Percentiles rank a stretch among this genome's conserved stretches.
Conservation (phyloP, 2,888 invertebrate genomes). For the Eledona agricola region DNA sequence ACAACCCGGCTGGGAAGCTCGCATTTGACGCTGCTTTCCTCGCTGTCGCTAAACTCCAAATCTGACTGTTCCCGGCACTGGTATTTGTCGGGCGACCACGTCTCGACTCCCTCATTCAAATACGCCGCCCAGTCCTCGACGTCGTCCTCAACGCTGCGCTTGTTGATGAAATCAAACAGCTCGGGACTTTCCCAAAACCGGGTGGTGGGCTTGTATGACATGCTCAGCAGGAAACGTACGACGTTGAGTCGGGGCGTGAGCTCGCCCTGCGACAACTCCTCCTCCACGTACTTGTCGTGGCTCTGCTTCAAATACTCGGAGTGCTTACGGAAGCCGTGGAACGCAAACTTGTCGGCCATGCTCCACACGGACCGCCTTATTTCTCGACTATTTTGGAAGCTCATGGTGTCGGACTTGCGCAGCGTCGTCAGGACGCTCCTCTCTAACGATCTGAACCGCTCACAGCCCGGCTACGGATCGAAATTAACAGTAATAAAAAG, state of each 20-base stretch:
- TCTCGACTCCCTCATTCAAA: conserved; percentile 62
- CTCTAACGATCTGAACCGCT: conserved; percentile 49
- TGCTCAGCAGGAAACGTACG: conserved; percentile 55
- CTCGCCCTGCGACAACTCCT: conserved; percentile 47
- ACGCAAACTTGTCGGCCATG: conserved; percentile 57
- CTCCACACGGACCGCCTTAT: conserved; percentile 52
- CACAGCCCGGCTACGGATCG: conserved; percentile 49
- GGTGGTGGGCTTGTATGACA: conserved; percentile 57
- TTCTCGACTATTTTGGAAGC: conserved; percentile 54
- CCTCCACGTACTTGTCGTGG: conserved; percentile 52
- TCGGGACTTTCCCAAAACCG: conserved; percentile 53
- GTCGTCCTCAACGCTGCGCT: conserved; percentile 53
- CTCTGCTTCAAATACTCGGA: conserved; percentile 49
- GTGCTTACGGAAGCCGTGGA: conserved; percentile 57
- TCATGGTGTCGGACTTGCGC: conserved; percentile 54
- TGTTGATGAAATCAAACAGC: conserved; percentile 46
- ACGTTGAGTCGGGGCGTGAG: conserved; percentile 49
- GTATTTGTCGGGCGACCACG: conserved; percentile 45
- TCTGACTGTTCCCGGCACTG: conserved; percentile 31
- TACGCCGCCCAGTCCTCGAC: conserved; percentile 65
- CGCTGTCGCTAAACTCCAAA: neutral
- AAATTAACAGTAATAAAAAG: conserved; percentile 23
- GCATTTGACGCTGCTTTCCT: neutral
- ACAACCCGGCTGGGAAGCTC: neutral
- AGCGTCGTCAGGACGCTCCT: conserved; percentile 49